A percentile compares a stretch with the other conserved stretches of the same genome.
phyloP scores from a whole-genome alignment of 2,113 vertebrate genomes.

The Halcyon senegalensis region DNA sequence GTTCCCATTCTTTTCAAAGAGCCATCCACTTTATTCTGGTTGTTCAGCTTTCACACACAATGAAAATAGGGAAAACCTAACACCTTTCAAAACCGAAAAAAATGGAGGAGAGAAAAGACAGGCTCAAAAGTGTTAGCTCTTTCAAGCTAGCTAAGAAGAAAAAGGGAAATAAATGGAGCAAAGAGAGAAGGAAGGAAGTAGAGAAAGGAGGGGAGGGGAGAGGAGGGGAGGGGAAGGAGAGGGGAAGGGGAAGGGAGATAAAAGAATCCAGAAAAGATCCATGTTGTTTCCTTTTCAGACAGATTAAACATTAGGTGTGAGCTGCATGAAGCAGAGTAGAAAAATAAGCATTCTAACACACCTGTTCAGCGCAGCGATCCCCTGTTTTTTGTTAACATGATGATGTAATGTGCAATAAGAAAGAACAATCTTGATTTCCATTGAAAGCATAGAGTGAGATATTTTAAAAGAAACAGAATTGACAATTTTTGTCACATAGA shows the following conservation, averaged over 20 bases:
- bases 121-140: not conserved
- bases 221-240: too few relatives aligned
- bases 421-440: not conserved
- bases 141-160: not conserved
- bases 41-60: not conserved
- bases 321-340: not conserved
- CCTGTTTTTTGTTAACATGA: not conserved
- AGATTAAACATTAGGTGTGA: not conserved
- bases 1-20: too few relatives aligned
- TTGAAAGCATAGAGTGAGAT: not conserved
- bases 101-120: not conserved
- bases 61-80: not conserved
- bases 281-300: not conserved
- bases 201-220: too few relatives aligned
- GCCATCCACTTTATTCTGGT: not conserved
- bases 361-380: not conserved
- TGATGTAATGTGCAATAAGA: not conserved
- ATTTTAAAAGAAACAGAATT: not conserved
- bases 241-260: too few relatives aligned
- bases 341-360: not conserved
- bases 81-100: not conserved
- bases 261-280: too few relatives aligned
- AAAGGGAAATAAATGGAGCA: too few relatives aligned
- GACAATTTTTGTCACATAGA: not conserved
- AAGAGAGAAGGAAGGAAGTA: too few relatives aligned